phyloP scores from a whole-genome alignment of 2,888 invertebrate genomes.

The Ganaspis brasiliensis region DNA sequence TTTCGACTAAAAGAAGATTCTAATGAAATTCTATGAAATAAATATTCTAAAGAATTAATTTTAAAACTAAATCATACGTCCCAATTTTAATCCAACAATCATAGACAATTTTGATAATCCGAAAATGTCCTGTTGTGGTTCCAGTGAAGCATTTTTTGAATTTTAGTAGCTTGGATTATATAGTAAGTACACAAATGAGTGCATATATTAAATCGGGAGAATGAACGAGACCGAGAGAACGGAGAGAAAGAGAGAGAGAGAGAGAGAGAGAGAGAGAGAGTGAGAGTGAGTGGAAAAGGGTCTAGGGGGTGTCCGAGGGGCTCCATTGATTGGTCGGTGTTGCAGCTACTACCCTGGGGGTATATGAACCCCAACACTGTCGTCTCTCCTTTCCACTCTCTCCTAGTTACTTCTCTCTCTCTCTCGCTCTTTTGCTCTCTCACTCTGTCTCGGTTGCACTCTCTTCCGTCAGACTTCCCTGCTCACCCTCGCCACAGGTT shows the following conservation, averaged over 20 bases:
- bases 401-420: slow-evolving; percentile 57
- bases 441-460: slow-evolving; percentile 44
- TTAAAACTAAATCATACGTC: no score
- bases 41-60: no score
- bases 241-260: slow-evolving; percentile 50
- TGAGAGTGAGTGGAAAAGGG: slow-evolving; percentile 56
- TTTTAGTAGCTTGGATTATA: slow-evolving; percentile 20
- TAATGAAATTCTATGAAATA: no score
- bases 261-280: slow-evolving; percentile 48
- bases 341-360: slow-evolving; percentile 70
- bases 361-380: slow-evolving; percentile 76
- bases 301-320: slow-evolving; percentile 66
- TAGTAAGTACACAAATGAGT: slow-evolving; percentile 27
- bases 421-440: slow-evolving; percentile 47
- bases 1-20: no score
- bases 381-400: slow-evolving; percentile 53
- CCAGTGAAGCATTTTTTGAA: slow-evolving; percentile 23
- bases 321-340: slow-evolving; percentile 78
- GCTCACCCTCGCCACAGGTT: slow-evolving; percentile 67
- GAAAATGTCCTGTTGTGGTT: no score
- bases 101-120: no score
- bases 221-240: slow-evolving; percentile 44
- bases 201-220: slow-evolving; percentile 21
- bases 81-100: no score
- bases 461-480: slow-evolving; percentile 46